Evolutionary conservation across 2,888 invertebrate species (phyloP).

Genomic region (Masnerella sp.): DNA sequence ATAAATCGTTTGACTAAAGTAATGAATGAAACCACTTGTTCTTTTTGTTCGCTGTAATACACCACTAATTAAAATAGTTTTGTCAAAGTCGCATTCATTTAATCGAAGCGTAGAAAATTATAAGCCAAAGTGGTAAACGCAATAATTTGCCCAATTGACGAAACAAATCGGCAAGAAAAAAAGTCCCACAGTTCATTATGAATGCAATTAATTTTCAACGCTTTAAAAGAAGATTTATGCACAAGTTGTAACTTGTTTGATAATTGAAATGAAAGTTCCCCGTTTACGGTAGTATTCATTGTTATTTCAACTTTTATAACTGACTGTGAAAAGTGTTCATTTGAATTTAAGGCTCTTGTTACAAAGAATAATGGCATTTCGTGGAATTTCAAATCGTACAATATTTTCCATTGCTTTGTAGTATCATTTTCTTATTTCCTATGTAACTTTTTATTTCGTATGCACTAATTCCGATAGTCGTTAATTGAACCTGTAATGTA

Average conservation of each 20-base stretch:
- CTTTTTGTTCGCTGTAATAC: no score
- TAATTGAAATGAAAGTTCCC: slow-evolving; percentile 57
- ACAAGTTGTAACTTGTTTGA: slow-evolving; percentile 58
- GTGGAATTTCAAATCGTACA: slow-evolving; percentile 52
- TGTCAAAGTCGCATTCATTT: no score
- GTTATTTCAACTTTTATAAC: slow-evolving; percentile 59
- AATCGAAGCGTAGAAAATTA: background rate
- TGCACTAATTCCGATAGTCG: no score
- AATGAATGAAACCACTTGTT: no score
- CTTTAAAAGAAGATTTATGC: slow-evolving; percentile 55
- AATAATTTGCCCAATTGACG: slow-evolving; percentile 23
- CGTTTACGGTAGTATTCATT: slow-evolving; percentile 55
- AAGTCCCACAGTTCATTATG: slow-evolving; percentile 46
- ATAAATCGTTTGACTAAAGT: no score
- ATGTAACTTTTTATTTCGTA: no score
- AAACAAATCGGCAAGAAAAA: slow-evolving; percentile 42
- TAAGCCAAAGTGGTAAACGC: background rate
- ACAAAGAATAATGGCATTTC: slow-evolving; percentile 52
- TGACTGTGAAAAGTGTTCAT: slow-evolving; percentile 58
- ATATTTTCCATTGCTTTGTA: slow-evolving; percentile 36
- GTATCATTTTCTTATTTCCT: slow-evolving; percentile 28
- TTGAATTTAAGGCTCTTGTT: slow-evolving; percentile 59
- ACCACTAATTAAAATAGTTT: no score
- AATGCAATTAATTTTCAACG: slow-evolving; percentile 56
- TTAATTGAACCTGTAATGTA: no score